phyloP scores from a whole-genome alignment of 2,113 vertebrate genomes.

The Cryptotis parvus region DNA sequence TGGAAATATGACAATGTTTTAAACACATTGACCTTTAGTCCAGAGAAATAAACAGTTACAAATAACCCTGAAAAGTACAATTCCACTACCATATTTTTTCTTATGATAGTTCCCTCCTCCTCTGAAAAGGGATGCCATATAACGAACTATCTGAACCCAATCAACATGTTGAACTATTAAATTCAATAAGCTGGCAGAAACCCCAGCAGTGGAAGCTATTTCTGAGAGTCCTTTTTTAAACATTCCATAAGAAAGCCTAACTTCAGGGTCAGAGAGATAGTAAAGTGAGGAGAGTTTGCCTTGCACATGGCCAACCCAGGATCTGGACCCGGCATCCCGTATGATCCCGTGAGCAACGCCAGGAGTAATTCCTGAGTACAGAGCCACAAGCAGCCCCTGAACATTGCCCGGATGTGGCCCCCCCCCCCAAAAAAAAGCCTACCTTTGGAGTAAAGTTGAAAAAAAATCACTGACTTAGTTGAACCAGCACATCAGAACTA shows the following conservation, averaged over 20 bases:
- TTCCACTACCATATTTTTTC: neutral
- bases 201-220: neutral
- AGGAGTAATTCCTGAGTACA: too few species aligned
- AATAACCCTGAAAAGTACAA: neutral
- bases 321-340: too few species aligned
- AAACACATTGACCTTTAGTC: slow-evolving; percentile 2
- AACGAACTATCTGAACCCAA: neutral
- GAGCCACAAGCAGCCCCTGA: too few species aligned
- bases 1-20: slow-evolving; percentile 22
- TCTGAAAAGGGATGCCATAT: neutral
- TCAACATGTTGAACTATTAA: neutral
- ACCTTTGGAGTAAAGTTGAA: neutral
- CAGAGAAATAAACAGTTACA: neutral
- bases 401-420: too few species aligned
- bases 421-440: neutral
- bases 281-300: too few species aligned
- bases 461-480: neutral
- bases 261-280: too few species aligned
- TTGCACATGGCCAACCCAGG: too few species aligned
- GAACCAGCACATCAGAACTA: neutral
- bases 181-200: neutral
- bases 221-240: neutral
- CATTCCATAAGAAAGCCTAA: slow-evolving; percentile 7
- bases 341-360: too few species aligned
- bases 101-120: neutral